Base-by-base conservation (phyloP, 92 coral and sea anemone species). In the Parazoanthus darwini region DNA sequence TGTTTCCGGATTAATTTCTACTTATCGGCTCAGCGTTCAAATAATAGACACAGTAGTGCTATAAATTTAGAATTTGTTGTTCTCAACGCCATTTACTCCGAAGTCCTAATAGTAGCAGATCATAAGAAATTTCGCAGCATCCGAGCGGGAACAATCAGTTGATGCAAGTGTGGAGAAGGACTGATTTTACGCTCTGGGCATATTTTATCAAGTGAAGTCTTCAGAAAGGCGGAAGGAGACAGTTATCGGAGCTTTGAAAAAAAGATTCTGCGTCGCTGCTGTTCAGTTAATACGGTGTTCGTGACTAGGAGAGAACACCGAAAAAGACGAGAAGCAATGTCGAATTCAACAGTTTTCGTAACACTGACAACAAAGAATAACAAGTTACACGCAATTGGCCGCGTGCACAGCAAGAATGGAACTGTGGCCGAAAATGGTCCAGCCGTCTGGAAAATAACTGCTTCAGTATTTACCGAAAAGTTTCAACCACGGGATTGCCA, bases 391-490 rank as follows among this genome's bases (percentile, higher is more conserved):
- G 39, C 78, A 26, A 46, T 84, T 22, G 63, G 79, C 35, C 58
- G 22, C 2, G 77, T 44, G 8, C 87, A 84, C 26, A 84, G 72
- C 39, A 84, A 84, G 15, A 43, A 48, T n/a, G 66, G 42, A 8
- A 6, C 66, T 84, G 8, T 33, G 9, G 26, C 42, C 1, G 79
- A 39, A 20, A 84, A 84, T n/a, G 75, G 37, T 1, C 46, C 85
- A 11, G 20, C 85, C 8, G 44, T 81, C 58, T 84, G 87, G 87
- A 84, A 84, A 73, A 84, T 84, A 48, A 84, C 87, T 29, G 59
- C 87, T 25, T 71, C 78, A 10, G 29, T 44, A n/a, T 46, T 22
- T 15, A 68, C 87, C 33, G 78, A 83, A 70, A 70, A 71, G 25
- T 26, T 43, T 15, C 78, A 83, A 35, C 65, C 43, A 70, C 78